These are phyloP conservation scores for Atta texana DNA, from an alignment of 1,140 invertebrate genomes.

Conservation along the genomic window DNA sequence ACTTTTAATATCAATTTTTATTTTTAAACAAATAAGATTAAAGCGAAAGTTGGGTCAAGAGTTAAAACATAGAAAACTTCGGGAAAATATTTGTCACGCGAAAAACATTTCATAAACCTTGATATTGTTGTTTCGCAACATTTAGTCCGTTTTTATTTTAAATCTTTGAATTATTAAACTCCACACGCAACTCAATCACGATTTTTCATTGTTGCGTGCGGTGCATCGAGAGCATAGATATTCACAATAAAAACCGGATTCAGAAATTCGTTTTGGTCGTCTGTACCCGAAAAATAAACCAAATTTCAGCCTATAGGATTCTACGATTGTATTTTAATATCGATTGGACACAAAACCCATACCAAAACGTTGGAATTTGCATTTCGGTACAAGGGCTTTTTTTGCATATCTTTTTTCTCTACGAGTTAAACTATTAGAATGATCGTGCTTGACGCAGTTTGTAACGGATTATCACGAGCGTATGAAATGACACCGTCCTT, in stretches of 20 bases:
- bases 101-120: background rate
- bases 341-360: background rate
- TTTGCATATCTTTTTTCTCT: background rate
- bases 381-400: background rate
- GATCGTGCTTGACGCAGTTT: slow-evolving; percentile 46
- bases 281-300: slow-evolving; percentile 3
- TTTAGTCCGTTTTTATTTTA: slow-evolving; percentile 30
- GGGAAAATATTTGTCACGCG: background rate
- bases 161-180: slow-evolving; percentile 49
- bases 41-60: background rate
- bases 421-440: slow-evolving; percentile 10
- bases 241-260: slow-evolving; percentile 1
- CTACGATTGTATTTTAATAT: slow-evolving; percentile 8
- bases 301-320: background rate
- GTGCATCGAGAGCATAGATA: slow-evolving; percentile 3
- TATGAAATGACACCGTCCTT: slow-evolving; percentile 33
- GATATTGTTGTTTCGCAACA: slow-evolving; percentile 11
- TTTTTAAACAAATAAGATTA: background rate
- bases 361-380: background rate
- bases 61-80: background rate
- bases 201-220: slow-evolving; percentile 19
- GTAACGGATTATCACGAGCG: slow-evolving; percentile 47
- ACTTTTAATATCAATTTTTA: background rate
- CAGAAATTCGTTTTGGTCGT: background rate
- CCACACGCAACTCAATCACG: slow-evolving; percentile 7